A percentile compares a stretch with the other conserved stretches of the same genome.
These are phyloP conservation scores for Pherbina coryleti DNA, from an alignment of 2,888 invertebrate species.

Conservation along the genomic window DNA sequence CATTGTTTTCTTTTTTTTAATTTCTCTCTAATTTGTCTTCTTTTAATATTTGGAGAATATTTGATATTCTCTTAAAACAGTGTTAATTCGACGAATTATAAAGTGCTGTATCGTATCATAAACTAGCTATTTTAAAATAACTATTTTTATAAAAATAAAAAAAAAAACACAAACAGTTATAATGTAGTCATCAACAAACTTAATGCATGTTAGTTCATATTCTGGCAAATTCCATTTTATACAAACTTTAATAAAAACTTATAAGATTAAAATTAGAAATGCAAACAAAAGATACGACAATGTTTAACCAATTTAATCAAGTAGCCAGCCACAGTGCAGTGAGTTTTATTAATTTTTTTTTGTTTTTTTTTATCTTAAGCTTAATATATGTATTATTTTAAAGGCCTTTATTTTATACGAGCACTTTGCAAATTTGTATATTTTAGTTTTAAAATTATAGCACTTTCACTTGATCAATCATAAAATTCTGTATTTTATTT, in stretches of 20 bases:
- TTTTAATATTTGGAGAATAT: too few species aligned
- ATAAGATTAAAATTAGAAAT: neutral
- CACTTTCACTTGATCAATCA: neutral
- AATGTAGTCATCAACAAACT: neutral
- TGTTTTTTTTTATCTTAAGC: neutral
- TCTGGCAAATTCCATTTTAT: constrained; percentile 30
- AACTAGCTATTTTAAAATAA: neutral
- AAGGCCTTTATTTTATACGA: constrained; percentile 1
- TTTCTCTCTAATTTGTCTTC: too few species aligned
- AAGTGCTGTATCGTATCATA: neutral
- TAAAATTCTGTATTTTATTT: constrained; percentile 49
- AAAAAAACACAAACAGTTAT: constrained; percentile 12
- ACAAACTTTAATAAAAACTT: constrained; percentile 20
- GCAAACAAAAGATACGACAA: neutral
- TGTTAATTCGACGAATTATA: constrained; percentile 18
- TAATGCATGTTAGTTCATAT: constrained; percentile 18
- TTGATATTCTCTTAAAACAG: neutral
- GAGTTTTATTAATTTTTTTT: constrained; percentile 17
- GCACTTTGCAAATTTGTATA: constrained; percentile 26
- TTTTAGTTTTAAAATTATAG: neutral
- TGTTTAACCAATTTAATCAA: constrained; percentile 8
- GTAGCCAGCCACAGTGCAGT: constrained; percentile 9
- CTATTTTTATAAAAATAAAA: constrained; percentile 27
- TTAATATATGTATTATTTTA: neutral
- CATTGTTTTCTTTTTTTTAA: neutral